A percentile compares a stretch with the other conserved stretches of the same genome.
Evolutionary conservation across 2,888 invertebrate genomes (phyloP).

Genomic region (Ditula angustiorana): DNA sequence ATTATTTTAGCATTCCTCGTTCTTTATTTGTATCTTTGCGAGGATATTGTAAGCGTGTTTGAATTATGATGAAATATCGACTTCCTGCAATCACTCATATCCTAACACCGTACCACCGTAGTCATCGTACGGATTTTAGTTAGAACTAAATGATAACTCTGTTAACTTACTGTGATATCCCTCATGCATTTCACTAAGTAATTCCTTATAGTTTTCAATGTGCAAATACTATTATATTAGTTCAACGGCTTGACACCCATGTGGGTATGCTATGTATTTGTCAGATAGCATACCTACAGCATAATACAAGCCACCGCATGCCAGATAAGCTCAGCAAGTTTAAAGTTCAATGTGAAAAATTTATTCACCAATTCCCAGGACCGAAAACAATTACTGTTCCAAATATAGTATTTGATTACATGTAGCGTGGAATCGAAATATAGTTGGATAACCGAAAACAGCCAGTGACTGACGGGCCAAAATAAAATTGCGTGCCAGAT

Average conservation of each 20-base stretch:
- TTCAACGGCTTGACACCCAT: no score
- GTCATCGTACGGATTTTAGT: no score
- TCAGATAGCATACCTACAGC: background rate
- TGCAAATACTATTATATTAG: no score
- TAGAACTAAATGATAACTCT: no score
- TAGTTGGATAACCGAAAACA: conserved; percentile 63
- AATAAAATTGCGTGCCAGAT: conserved; percentile 60
- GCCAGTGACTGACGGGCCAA: conserved; percentile 46
- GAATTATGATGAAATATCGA: background rate
- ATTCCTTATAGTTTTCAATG: no score
- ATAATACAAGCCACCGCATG: background rate
- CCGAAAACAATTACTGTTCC: conserved; percentile 47
- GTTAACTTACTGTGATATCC: no score
- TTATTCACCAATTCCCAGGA: conserved; percentile 6
- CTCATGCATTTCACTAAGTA: no score
- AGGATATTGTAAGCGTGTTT: background rate
- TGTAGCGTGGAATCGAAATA: conserved; percentile 65
- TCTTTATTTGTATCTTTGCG: background rate
- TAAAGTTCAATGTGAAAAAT: background rate
- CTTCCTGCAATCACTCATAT: no score
- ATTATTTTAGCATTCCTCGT: background rate
- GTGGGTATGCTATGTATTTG: no score
- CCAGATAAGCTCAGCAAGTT: conserved; percentile 1
- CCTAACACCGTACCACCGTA: no score
- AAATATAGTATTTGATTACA: conserved; percentile 71